These are phyloP conservation scores for Drosophila borealis DNA, from an alignment of 2,888 invertebrate genomes.

Conservation along the genomic window DNA sequence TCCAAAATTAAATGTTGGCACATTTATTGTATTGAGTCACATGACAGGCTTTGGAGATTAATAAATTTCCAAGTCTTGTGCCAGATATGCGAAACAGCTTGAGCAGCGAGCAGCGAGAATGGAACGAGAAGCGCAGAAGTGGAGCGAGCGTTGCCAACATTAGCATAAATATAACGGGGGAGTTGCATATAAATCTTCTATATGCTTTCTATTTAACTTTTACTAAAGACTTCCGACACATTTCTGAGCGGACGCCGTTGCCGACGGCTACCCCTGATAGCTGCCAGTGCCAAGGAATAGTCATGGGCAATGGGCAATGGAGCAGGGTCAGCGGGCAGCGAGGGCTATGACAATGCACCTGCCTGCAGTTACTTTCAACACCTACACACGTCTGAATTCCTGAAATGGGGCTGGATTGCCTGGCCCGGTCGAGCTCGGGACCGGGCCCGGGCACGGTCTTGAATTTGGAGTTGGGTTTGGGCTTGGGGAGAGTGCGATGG, in stretches of 20 bases:
- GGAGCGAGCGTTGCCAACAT: conserved; percentile 24
- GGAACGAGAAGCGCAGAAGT: too few relatives aligned
- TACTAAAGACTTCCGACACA: conserved; percentile 78
- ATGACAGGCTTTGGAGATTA: conserved; percentile 15
- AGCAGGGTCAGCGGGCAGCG: not conserved
- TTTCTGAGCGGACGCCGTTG: conserved; percentile 59
- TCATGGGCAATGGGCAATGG: not conserved
- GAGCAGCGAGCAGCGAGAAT: not conserved
- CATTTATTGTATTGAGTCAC: conserved; percentile 11
- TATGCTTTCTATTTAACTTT: conserved; percentile 78
- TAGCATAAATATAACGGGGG: conserved; percentile 70
- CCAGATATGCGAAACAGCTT: conserved; percentile 22
- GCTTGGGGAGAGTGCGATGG: conserved; percentile 60
- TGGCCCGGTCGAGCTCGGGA: not conserved
- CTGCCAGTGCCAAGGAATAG: conserved; percentile 1
- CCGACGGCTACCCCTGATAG: conserved; percentile 28
- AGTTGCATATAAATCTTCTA: conserved; percentile 69
- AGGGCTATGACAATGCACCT: conserved; percentile 46
- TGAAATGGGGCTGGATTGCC: conserved; percentile 12
- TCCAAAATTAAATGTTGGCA: conserved; percentile 1
- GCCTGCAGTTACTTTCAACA: conserved; percentile 71
- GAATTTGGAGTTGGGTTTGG: conserved; percentile 1
- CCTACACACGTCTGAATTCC: conserved; percentile 61
- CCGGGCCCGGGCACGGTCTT: conserved; percentile 1
- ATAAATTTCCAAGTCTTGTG: conserved; percentile 6